These are phyloP conservation scores for Drosophila sp. DNA, from an alignment of 1,140 invertebrate species.

Conservation along the genomic window DNA sequence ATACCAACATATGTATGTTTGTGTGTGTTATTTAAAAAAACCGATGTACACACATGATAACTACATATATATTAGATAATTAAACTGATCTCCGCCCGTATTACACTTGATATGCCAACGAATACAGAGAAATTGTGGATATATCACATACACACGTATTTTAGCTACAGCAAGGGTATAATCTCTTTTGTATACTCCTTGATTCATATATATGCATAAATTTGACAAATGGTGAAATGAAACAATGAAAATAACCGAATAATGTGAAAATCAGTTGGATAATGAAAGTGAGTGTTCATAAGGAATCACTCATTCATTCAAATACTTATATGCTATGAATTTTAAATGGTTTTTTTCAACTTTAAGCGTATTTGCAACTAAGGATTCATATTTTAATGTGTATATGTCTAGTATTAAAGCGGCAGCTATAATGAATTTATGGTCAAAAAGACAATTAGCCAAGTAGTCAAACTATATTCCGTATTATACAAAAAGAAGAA, in stretches of 20 bases:
- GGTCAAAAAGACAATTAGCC: constrained; percentile 42
- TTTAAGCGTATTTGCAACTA: constrained; percentile 24
- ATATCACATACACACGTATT: not conserved
- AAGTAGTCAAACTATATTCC: constrained; percentile 26
- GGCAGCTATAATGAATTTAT: constrained; percentile 36
- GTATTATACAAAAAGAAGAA: not conserved
- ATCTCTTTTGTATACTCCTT: not conserved
- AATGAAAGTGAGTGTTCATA: not conserved
- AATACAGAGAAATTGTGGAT: constrained; percentile 5
- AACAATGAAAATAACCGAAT: not conserved
- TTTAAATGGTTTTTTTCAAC: constrained; percentile 35
- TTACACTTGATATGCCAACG: constrained; percentile 10
- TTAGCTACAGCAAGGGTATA: constrained; percentile 5
- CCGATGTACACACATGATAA: too few relatives aligned
- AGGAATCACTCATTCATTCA: not conserved
- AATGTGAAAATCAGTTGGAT: not conserved
- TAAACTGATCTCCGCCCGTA: constrained; percentile 12
- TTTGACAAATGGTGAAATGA: not conserved
- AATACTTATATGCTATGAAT: constrained; percentile 16
- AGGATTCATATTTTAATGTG: constrained; percentile 16
- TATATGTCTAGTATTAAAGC: constrained; percentile 39
- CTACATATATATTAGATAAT: not conserved
- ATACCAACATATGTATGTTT: not conserved
- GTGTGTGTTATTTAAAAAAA: not conserved
- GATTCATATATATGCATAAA: constrained; percentile 4